phyloP scores from a whole-genome alignment of 2,888 invertebrate species.

The Limnephilus auricula region DNA sequence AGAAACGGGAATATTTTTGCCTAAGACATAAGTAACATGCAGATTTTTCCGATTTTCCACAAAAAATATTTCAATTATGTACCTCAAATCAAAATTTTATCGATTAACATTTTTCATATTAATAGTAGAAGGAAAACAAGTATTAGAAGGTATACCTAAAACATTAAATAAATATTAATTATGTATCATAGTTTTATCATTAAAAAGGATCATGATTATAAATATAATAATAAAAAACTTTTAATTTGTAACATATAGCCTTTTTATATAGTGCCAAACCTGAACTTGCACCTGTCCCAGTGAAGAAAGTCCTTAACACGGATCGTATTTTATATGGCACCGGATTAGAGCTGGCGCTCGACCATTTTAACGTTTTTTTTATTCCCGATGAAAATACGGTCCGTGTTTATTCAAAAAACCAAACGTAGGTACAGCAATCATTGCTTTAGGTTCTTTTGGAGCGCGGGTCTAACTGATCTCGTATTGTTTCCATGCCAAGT shows the following conservation, averaged over 20 bases:
- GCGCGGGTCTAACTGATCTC: not conserved
- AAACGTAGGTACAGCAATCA: constrained; percentile 14
- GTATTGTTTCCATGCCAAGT: not conserved
- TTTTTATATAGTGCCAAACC: not conserved
- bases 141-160: no score
- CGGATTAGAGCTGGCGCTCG: constrained; percentile 26
- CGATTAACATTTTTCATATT: no score
- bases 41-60: no score
- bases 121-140: no score
- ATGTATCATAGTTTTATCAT: no score
- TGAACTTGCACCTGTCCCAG: not conserved
- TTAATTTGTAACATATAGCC: not conserved
- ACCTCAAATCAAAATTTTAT: no score
- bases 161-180: no score
- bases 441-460: not conserved
- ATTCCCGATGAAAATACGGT: not conserved
- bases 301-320: constrained; percentile 25
- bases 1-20: no score
- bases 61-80: no score
- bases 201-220: not conserved
- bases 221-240: not conserved
- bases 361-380: constrained; percentile 26
- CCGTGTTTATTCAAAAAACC: constrained; percentile 12
- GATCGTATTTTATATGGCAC: constrained; percentile 31
- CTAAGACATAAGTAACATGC: no score